These are phyloP conservation scores for Scortum barcoo DNA, from an alignment of 2,113 vertebrate genomes.

Conservation along the genomic window DNA sequence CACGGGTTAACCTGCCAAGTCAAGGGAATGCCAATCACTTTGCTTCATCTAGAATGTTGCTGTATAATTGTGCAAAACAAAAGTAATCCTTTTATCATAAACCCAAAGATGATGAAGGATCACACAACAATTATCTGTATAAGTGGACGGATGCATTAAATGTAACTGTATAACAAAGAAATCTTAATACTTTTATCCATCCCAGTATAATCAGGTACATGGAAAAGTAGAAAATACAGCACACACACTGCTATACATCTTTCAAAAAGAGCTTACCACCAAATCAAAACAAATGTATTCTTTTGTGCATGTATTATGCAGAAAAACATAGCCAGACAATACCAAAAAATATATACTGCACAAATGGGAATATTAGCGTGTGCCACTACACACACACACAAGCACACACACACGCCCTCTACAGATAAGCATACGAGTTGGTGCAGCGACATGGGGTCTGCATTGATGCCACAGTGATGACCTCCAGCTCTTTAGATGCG, in stretches of 20 bases:
- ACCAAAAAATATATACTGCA: constrained; percentile 51
- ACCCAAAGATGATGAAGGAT: constrained; percentile 11
- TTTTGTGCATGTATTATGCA: constrained; percentile 31
- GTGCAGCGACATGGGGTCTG: constrained; percentile 97
- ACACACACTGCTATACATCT: constrained; percentile 44
- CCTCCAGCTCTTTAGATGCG: constrained; percentile 92
- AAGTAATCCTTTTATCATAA: constrained; percentile 42
- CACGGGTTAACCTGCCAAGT: background rate
- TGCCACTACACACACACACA: background rate
- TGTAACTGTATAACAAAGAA: constrained; percentile 39
- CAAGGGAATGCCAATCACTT: constrained; percentile 12
- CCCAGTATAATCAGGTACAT: constrained; percentile 49
- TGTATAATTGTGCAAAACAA: constrained; percentile 81
- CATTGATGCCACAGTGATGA: constrained; percentile 97
- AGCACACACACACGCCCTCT: constrained; percentile 67
- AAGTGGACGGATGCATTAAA: constrained; percentile 38
- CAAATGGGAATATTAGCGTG: constrained; percentile 42
- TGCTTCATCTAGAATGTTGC: background rate
- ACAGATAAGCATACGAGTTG: constrained; percentile 97
- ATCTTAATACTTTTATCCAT: constrained; percentile 31
- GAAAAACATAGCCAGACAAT: constrained; percentile 28
- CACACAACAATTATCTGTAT: constrained; percentile 33
- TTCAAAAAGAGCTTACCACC: constrained; percentile 52
- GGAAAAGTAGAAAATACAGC: constrained; percentile 62
- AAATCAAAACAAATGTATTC: constrained; percentile 37